phyloP scores from a whole-genome alignment of 2,797 vertebrate species.

The Melanotaenia maccullochi region DNA sequence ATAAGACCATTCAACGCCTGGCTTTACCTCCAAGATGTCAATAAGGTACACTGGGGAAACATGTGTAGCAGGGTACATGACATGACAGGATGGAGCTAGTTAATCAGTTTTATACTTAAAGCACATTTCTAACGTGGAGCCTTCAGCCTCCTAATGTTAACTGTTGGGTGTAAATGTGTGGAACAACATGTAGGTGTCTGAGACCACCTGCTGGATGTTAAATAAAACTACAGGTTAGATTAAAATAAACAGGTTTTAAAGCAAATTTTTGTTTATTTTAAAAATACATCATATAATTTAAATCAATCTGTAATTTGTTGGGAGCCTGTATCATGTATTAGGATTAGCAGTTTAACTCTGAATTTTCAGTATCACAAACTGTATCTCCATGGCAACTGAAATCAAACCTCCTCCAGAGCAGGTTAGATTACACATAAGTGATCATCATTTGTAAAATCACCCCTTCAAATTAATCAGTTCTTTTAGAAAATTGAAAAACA shows the following conservation, averaged over 20 bases:
- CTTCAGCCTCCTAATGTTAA: background rate
- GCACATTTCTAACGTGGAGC: background rate
- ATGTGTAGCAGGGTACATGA: background rate
- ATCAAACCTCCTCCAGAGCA: too few species aligned
- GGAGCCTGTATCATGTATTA: too few species aligned
- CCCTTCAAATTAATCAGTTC: too few species aligned
- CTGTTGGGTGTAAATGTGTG: background rate
- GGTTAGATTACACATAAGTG: too few species aligned
- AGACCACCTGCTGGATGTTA: conserved; percentile 44
- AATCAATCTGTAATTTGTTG: too few species aligned
- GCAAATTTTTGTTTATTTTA: background rate
- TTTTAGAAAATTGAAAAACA: too few species aligned
- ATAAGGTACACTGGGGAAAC: conserved; percentile 83
- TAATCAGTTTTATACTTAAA: background rate
- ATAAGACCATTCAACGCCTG: conserved; percentile 92
- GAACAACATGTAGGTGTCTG: conserved; percentile 12
- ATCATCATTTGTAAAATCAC: too few species aligned
- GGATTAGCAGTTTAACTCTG: too few species aligned
- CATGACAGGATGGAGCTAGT: background rate
- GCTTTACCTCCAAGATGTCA: conserved; percentile 96
- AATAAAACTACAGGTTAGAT: conserved; percentile 29
- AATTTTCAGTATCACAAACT: too few species aligned
- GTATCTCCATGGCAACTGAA: too few species aligned
- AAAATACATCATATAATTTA: too few species aligned
- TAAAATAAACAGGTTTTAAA: background rate